phyloP scores from a whole-genome alignment of 1,140 invertebrate genomes.

The Pseudomyrmex dendroicus region DNA sequence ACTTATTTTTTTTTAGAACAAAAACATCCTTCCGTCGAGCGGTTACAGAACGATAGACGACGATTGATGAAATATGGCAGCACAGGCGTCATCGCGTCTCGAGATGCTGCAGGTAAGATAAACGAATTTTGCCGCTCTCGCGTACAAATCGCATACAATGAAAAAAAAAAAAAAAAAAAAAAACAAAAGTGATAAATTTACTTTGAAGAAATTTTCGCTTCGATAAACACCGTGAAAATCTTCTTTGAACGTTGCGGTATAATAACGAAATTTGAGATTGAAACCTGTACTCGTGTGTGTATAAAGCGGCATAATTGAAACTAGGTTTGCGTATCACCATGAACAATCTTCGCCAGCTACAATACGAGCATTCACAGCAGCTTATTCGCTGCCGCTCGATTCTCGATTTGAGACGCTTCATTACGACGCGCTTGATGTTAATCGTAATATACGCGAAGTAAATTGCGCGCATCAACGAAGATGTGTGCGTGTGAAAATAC shows the following conservation, averaged over 20 bases:
- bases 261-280: no score
- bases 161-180: conserved; percentile 7
- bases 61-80: conserved; percentile 75
- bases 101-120: conserved; percentile 81
- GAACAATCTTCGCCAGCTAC: background rate
- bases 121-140: conserved; percentile 1
- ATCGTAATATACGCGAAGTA: conserved; percentile 1
- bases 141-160: background rate
- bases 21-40: conserved; percentile 39
- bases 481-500: background rate
- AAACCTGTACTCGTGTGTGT: background rate
- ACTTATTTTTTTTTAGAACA: conserved; percentile 43
- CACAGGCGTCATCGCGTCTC: conserved; percentile 81
- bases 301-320: conserved; percentile 1
- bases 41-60: conserved; percentile 48
- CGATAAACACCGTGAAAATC: no score
- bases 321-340: background rate
- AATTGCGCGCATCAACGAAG: background rate
- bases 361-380: background rate
- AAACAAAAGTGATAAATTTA: conserved; percentile 13
- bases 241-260: background rate
- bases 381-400: background rate
- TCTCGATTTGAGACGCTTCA: background rate
- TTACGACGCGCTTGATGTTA: conserved; percentile 7
- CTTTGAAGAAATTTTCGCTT: background rate